A percentile compares a stretch with the other conserved stretches of the same genome.
Conservation (phyloP, 2,888 invertebrate genomes). For the Andrena haemorrhoa region DNA sequence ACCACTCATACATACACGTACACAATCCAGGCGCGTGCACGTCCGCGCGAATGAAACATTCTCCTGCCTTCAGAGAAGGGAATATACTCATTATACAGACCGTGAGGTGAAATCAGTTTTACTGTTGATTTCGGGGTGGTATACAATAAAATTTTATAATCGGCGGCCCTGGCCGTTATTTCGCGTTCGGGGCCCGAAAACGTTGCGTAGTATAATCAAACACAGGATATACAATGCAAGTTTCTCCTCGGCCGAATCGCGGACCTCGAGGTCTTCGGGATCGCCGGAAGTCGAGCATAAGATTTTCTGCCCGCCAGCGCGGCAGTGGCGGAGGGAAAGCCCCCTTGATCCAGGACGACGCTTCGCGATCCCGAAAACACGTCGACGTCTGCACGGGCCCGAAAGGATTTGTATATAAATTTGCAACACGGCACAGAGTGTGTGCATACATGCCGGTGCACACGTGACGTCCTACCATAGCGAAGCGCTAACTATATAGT, state of each 20-base stretch:
- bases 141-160: conserved; percentile 82
- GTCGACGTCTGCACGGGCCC: conserved; percentile 48
- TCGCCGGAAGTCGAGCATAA: conserved; percentile 37
- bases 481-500: conserved; percentile 72
- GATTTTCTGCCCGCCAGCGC: background rate
- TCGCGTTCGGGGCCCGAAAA: conserved; percentile 77
- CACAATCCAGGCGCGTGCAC: conserved; percentile 26
- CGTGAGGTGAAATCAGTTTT: conserved; percentile 78
- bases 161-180: conserved; percentile 76
- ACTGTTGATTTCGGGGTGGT: conserved; percentile 81
- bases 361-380: conserved; percentile 51
- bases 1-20: conserved; percentile 18
- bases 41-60: conserved; percentile 52
- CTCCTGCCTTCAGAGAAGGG: conserved; percentile 70
- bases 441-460: conserved; percentile 74
- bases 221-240: conserved; percentile 78
- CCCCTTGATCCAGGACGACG: conserved; percentile 14
- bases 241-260: conserved; percentile 68
- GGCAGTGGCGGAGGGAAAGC: too few relatives aligned
- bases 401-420: conserved; percentile 69
- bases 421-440: conserved; percentile 74
- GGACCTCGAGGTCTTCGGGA: conserved; percentile 65
- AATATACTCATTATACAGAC: conserved; percentile 67
- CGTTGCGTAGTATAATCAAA: conserved; percentile 84
- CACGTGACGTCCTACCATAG: conserved; percentile 75